Evolutionary conservation across 2,113 vertebrate genomes (phyloP).

Genomic region (Nestor notabilis): DNA sequence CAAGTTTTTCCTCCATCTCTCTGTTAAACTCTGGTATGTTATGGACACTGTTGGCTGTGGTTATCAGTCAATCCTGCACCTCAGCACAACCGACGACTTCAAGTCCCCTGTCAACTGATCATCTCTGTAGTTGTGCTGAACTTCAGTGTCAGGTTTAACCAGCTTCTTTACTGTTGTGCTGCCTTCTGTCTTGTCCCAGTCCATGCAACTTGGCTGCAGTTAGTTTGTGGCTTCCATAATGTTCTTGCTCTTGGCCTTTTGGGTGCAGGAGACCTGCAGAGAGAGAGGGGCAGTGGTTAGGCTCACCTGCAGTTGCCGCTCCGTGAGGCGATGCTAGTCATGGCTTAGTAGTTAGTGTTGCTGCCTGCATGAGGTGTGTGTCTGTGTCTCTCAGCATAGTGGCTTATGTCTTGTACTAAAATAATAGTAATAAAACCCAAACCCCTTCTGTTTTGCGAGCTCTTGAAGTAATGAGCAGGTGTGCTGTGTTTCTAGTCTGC

Average conservation of each 20-base stretch:
- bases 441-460: background rate
- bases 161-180: background rate
- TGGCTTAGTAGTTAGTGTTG: background rate
- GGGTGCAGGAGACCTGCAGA: background rate
- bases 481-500: background rate
- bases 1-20: background rate
- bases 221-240: background rate
- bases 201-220: fast-evolving
- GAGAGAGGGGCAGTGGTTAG: background rate
- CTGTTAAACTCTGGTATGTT: background rate
- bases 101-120: background rate
- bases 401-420: background rate
- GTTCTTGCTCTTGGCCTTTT: background rate
- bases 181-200: background rate
- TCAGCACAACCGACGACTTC: fast-evolving
- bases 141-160: background rate
- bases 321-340: fast-evolving
- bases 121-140: background rate
- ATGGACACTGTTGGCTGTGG: background rate
- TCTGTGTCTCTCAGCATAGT: background rate
- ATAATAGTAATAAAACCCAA: background rate
- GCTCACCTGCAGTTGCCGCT: background rate
- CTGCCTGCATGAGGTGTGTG: background rate
- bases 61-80: background rate
- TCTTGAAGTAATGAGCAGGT: background rate